phyloP scores from a whole-genome alignment of 2,888 invertebrate genomes.

The Drosophila meridionalis region DNA sequence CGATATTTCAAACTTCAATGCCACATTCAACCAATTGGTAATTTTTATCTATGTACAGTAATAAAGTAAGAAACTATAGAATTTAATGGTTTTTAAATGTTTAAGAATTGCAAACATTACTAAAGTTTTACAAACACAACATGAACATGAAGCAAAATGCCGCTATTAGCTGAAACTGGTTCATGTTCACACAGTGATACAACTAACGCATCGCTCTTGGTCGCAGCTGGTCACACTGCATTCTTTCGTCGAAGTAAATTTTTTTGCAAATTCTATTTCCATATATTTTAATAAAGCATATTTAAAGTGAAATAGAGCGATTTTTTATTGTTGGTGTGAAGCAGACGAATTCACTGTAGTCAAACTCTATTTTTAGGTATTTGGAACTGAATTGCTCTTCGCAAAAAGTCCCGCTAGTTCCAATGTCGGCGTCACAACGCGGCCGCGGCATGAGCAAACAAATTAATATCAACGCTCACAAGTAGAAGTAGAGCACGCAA shows the following conservation, averaged over 20 bases:
- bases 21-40: not conserved
- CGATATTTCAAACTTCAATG: not conserved
- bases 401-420: slow-evolving; percentile 19
- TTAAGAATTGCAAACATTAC: not conserved
- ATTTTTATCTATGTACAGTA: too few species aligned
- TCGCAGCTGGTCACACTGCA: slow-evolving; percentile 54
- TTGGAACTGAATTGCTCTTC: slow-evolving; percentile 16
- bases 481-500: slow-evolving; percentile 27
- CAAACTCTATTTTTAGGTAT: slow-evolving; percentile 36
- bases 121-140: not conserved
- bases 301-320: slow-evolving; percentile 29
- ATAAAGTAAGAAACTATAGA: not conserved
- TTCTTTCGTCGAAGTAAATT: slow-evolving; percentile 31
- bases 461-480: slow-evolving; percentile 36
- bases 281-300: slow-evolving; percentile 53
- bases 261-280: slow-evolving; percentile 70
- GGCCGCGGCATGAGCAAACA: slow-evolving; percentile 64
- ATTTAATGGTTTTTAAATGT: too few species aligned
- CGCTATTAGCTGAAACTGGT: not conserved
- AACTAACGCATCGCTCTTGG: slow-evolving; percentile 23
- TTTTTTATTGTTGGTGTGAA: slow-evolving; percentile 15
- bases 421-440: slow-evolving; percentile 75
- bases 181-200: slow-evolving; percentile 4
- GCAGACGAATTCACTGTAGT: slow-evolving; percentile 9
- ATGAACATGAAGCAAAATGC: too few species aligned